A percentile compares a stretch with the other conserved stretches of the same genome.
Conservation (phyloP, 2,888 invertebrate species). For the Amblyteles armatorius region DNA sequence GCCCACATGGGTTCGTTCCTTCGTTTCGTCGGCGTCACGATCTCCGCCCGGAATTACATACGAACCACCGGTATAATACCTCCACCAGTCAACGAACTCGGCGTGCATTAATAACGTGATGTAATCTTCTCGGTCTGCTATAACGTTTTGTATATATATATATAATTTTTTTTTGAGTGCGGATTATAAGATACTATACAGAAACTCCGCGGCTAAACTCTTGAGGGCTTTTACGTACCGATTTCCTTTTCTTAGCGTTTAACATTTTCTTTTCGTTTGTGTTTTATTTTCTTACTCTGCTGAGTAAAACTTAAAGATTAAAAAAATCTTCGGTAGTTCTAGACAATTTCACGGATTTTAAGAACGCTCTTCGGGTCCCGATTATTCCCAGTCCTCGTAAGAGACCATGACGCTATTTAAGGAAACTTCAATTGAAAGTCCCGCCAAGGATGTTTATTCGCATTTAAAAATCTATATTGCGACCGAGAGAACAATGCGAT, state of each 20-base stretch:
- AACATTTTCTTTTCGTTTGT: neutral
- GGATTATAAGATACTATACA: conserved; percentile 1
- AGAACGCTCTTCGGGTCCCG: no score
- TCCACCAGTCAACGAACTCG: conserved; percentile 79
- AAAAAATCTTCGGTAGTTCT: neutral
- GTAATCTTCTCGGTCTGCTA: conserved; percentile 76
- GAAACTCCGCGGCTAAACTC: conserved; percentile 5
- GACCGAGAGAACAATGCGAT: neutral
- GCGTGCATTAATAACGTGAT: conserved; percentile 82
- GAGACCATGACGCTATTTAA: neutral
- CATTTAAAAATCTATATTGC: neutral
- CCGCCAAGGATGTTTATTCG: neutral
- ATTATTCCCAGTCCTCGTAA: no score
- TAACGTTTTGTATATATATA: conserved; percentile 18
- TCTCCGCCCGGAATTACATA: conserved; percentile 75
- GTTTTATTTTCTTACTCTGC: neutral
- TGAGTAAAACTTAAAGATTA: neutral
- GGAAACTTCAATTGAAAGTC: neutral
- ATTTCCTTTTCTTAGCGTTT: neutral
- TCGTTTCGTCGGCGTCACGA: conserved; percentile 69
- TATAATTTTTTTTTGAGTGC: conserved; percentile 23
- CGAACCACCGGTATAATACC: conserved; percentile 65
- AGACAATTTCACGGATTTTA: neutral
- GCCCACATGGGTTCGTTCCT: conserved; percentile 32
- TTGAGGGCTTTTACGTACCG: neutral